phyloP scores from a whole-genome alignment of 2,797 vertebrate species.

The Furcifer pardalis region DNA sequence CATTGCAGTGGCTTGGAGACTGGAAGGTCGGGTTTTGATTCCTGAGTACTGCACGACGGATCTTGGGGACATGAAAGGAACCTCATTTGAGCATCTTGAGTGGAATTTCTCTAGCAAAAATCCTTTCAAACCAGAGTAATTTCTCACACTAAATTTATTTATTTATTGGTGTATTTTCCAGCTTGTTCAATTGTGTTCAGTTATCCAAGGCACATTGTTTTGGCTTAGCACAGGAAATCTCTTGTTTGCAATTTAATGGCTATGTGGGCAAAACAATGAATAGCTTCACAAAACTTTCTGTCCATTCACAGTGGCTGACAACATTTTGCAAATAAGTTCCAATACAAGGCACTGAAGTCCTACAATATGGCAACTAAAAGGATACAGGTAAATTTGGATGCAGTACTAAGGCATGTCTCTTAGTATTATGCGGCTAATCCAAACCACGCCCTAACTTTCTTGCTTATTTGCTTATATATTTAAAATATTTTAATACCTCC shows the following conservation, averaged over 20 bases:
- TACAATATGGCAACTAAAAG: neutral
- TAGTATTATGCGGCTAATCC: neutral
- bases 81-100: too few species aligned
- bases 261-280: neutral
- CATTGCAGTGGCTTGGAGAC: too few species aligned
- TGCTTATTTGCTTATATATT: neutral
- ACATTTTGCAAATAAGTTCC: neutral
- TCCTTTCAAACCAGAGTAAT: too few species aligned
- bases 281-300: neutral
- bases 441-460: neutral
- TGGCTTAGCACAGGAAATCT: neutral
- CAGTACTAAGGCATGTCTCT: neutral
- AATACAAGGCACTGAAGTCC: neutral
- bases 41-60: too few species aligned
- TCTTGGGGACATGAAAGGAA: too few species aligned
- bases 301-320: neutral
- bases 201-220: neutral
- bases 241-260: slow-evolving; percentile 2
- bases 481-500: neutral
- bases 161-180: neutral
- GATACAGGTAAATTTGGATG: neutral
- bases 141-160: too few species aligned
- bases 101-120: too few species aligned
- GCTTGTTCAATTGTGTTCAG: neutral
- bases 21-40: too few species aligned